Base-by-base conservation (phyloP, 2,113 vertebrate species). In the Drymodes brunneopygia region DNA sequence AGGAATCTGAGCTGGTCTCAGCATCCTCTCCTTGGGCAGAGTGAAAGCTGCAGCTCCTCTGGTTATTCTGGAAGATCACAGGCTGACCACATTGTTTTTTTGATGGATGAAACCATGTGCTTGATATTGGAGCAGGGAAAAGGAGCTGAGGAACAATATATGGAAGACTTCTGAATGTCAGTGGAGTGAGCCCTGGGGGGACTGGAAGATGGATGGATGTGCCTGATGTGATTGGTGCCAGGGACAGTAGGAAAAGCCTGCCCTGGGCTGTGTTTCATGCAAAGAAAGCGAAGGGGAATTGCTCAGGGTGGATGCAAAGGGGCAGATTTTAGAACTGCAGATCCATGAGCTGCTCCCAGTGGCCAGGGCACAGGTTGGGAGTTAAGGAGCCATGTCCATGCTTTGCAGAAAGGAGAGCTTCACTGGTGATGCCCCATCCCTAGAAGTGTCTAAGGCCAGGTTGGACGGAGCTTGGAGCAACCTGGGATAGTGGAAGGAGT, bases 381-480 rank as follows among this genome's bases (percentile, higher is more conserved):
- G 36, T 15, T 53, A 40, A 53, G 66, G 31, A 79, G 17, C 48
- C 25, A 10, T 14, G n/a, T 36, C 48, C 17, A 6, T 56, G 48
- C 28, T 79, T 23, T 71, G 40, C 40, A 69, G 84, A 73, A 73
- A 60, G n/a, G 18, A 57, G 22, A 6, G 74, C 44, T 61, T 69
- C 33, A 10, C 16, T 28, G 48, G 11, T 45, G 48, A 35, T 70
- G 45, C 19, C 18, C 35, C 31, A 48, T 42, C 48, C 25, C 48
- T 77, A 56, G 27, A 1, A 77, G 35, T 42, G 56, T 7, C 71
- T 27, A 56, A 83, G 31, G 15, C 42, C 42, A 44, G 22, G 56
- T 0, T 77, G 35, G 31, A 42, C 1, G 0, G 17, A 29, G 16
- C 54, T 47, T 54, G 87, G 64, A 83, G 56, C 40, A 48, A 2